phyloP scores from a whole-genome alignment of 2,113 vertebrate species.

The Heterocephalus glaber region DNA sequence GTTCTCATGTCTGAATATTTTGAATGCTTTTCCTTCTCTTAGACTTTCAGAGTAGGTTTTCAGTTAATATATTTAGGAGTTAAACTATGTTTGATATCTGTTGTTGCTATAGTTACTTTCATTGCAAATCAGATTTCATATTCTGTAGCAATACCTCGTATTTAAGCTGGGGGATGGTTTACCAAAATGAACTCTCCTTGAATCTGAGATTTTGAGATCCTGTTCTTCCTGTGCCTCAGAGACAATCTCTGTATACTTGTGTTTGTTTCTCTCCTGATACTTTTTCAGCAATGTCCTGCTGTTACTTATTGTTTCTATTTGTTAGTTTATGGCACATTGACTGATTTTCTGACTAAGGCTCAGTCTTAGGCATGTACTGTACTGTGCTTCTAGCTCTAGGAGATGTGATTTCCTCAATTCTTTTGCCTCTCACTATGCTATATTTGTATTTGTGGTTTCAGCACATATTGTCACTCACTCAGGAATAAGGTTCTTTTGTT shows the following conservation, averaged over 20 bases:
- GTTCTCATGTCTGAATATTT: background rate
- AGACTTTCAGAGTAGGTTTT: background rate
- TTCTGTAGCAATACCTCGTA: background rate
- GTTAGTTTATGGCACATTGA: background rate
- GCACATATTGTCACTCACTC: background rate
- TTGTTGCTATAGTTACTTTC: conserved; percentile 57
- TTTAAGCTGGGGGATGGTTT: background rate
- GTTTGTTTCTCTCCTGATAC: background rate
- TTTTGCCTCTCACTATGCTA: background rate
- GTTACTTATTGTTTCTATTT: background rate
- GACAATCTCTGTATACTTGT: too few species aligned
- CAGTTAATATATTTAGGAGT: conserved; percentile 14
- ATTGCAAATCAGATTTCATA: conserved; percentile 1
- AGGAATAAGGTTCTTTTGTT: background rate
- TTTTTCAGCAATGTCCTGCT: background rate
- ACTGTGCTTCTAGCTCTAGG: background rate
- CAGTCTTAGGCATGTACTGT: background rate
- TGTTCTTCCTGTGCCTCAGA: background rate
- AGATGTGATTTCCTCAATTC: too few species aligned
- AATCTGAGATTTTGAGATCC: background rate
- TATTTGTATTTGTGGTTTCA: background rate
- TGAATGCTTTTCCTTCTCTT: background rate
- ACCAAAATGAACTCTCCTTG: background rate
- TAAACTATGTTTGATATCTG: background rate
- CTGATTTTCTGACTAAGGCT: background rate